Percentiles rank a stretch among this genome's conserved stretches.
phyloP scores from a whole-genome alignment of 2,888 invertebrate species.

The Mylabris sibirica region DNA sequence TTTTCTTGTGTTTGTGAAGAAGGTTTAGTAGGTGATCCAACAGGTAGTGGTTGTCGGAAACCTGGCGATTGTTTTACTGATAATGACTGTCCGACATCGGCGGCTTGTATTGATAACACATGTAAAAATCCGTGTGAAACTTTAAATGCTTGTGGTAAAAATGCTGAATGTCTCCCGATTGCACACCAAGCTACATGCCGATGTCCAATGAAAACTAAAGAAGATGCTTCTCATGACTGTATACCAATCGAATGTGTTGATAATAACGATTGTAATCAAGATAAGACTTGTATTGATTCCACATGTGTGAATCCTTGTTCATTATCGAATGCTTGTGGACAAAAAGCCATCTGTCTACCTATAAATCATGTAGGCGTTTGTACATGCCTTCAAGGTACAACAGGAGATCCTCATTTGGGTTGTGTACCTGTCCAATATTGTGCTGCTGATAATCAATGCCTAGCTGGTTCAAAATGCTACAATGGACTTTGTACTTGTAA shows the following conservation, averaged over 20 bases:
- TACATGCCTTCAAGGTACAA: constrained; percentile 82
- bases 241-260: constrained; percentile 78
- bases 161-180: constrained; percentile 76
- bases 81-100: constrained; percentile 79
- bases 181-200: constrained; percentile 77
- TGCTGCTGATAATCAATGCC: constrained; percentile 80
- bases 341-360: constrained; percentile 77
- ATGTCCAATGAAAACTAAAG: constrained; percentile 77
- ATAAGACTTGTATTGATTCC: constrained; percentile 79
- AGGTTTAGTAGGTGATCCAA: constrained; percentile 81
- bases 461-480: constrained; percentile 82
- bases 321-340: constrained; percentile 82
- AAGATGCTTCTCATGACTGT: constrained; percentile 79
- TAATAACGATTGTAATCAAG: constrained; percentile 76
- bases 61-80: constrained; percentile 85
- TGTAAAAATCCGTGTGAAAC: constrained; percentile 82
- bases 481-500: constrained; percentile 81
- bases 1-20: constrained; percentile 80
- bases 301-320: constrained; percentile 85
- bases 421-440: constrained; percentile 87
- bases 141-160: constrained; percentile 72
- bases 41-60: constrained; percentile 76
- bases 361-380: constrained; percentile 83
- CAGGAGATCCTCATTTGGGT: constrained; percentile 86
- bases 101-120: constrained; percentile 76